Evolutionary conservation across 2,113 vertebrate species (phyloP).

Genomic region (Apteryx owenii): DNA sequence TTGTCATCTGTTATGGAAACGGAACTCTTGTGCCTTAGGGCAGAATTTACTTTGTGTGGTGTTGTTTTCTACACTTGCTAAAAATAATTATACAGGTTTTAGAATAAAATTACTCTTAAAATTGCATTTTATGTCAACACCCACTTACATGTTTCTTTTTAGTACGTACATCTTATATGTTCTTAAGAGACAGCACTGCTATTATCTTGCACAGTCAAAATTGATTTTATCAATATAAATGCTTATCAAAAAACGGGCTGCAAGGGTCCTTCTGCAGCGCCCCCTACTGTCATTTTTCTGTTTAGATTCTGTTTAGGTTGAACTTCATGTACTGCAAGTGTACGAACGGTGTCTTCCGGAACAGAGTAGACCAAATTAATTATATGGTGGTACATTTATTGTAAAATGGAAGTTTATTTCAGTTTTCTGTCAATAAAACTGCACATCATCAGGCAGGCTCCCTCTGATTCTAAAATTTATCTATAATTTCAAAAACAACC

Average conservation of each 20-base stretch:
- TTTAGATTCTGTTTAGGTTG: background rate
- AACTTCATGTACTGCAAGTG: background rate
- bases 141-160: background rate
- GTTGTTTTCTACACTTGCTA: background rate
- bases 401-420: background rate
- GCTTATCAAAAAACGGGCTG: background rate
- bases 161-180: background rate
- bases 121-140: background rate
- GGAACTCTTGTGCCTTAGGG: background rate
- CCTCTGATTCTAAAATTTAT: background rate
- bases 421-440: background rate
- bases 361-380: background rate
- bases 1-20: background rate
- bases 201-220: background rate
- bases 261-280: background rate
- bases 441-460: background rate
- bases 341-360: too few species aligned
- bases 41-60: background rate
- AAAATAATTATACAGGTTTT: background rate
- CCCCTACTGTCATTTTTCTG: background rate
- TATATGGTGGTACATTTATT: background rate
- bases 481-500: background rate
- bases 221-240: background rate
- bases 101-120: background rate
- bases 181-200: background rate